Conservation (phyloP, 1,140 invertebrate species). For the Thereuonema tuberculata region DNA sequence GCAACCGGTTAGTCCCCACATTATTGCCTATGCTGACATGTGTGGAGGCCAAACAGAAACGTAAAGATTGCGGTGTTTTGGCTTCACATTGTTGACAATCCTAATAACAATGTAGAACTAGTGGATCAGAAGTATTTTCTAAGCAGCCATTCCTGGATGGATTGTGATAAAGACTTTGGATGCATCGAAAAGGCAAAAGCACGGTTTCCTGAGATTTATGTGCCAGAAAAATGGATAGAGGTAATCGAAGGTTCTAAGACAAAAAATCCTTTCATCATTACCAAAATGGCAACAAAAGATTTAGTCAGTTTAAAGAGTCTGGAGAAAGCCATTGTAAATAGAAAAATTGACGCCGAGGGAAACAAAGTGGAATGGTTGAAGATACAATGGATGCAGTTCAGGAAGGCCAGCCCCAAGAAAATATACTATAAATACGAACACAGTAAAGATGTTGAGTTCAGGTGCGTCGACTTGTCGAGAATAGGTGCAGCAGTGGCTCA, state of each 20-base stretch:
- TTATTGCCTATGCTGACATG: constrained; percentile 26
- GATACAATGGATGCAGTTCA: neutral
- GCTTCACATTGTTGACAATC: neutral
- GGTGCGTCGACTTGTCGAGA: neutral
- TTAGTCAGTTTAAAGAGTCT: neutral
- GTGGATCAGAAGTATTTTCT: neutral
- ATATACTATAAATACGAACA: neutral
- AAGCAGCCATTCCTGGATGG: neutral
- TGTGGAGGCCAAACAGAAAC: constrained; percentile 23
- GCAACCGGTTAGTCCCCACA: constrained; percentile 13
- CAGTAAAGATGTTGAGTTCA: neutral
- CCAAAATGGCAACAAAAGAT: neutral
- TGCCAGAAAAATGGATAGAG: neutral
- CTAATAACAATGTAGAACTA: neutral
- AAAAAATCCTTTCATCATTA: neutral
- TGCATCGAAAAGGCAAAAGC: neutral
- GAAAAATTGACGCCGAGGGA: neutral
- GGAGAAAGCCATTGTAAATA: neutral
- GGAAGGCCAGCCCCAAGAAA: neutral
- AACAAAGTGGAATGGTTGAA: neutral
- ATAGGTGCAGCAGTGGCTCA: neutral
- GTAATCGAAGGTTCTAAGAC: neutral
- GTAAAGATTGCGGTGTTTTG: neutral
- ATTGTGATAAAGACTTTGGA: neutral
- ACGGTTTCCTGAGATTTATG: neutral